Conservation (phyloP, 2,888 invertebrate species). For the Thymelicus acteon region DNA sequence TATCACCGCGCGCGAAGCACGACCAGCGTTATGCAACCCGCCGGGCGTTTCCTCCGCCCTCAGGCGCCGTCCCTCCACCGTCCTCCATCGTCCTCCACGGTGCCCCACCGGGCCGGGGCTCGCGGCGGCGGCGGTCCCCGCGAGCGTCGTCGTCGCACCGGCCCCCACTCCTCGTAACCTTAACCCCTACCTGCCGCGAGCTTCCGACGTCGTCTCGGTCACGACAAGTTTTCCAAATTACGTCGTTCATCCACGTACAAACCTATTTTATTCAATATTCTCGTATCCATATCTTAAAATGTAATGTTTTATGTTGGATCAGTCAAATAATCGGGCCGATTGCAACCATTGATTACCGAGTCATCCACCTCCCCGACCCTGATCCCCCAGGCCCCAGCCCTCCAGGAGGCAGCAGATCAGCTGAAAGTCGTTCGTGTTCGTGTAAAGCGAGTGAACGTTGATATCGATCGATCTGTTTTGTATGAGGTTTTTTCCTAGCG, state of each 20-base stretch:
- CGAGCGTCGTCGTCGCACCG: constrained; percentile 33
- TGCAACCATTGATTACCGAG: constrained; percentile 19
- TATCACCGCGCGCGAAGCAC: constrained; percentile 73
- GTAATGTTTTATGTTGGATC: background rate
- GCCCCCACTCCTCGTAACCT: constrained; percentile 34
- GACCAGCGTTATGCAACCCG: constrained; percentile 76
- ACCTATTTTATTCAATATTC: constrained; percentile 2
- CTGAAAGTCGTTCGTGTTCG: constrained; percentile 51
- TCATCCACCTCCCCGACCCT: constrained; percentile 12
- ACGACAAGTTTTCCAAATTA: constrained; percentile 15
- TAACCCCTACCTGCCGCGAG: constrained; percentile 34
- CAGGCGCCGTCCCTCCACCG: constrained; percentile 33
- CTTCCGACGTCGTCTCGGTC: constrained; percentile 31
- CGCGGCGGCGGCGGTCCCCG: constrained; percentile 19
- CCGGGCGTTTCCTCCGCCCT: constrained; percentile 69
- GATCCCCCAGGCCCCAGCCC: constrained; percentile 12
- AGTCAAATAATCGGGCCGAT: constrained; percentile 21
- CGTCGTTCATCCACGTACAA: background rate
- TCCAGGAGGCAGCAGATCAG: constrained; percentile 47
- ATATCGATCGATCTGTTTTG: constrained; percentile 80
- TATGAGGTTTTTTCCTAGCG: constrained; percentile 68
- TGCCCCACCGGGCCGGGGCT: constrained; percentile 35
- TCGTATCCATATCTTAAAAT: constrained; percentile 1
- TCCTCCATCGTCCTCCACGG: constrained; percentile 32
- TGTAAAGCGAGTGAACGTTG: constrained; percentile 58